Evolutionary conservation across 92 coral and sea anemone species (phyloP), one percentile per base, ranked within the genome.

Genomic region (Anthopleura xanthogrammica): DNA sequence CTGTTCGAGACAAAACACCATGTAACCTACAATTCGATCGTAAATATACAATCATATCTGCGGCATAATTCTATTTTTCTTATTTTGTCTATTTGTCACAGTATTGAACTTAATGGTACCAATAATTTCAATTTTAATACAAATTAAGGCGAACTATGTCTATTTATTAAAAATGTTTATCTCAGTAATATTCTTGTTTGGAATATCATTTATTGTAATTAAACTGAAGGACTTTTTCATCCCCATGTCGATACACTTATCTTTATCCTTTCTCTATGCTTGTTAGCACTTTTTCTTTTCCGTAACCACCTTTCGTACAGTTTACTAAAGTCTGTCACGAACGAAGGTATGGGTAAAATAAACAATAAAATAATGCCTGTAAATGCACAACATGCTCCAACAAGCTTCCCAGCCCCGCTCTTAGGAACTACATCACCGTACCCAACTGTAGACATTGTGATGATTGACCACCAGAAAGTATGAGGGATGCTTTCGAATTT

Each of bases 361-460:
- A 89, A 90, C 43, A 95, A 80, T 52, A 95, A 62, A 24, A 95
- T 82, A 12, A 95, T 83, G 13, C 98, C 98, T 6, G 83, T 72
- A 24, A 95, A 52, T 86, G 93, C 93, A 64, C 98, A 95, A 50
- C 76, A 87, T 16, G 94, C 80, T 12, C 94, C 95, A 7, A 89
- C 74, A 5, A 94, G 77, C 81, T 95, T 95, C 12, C 98, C 98
- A 56, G 85, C 79, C 50, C 84, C 56, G 6, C 94, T 90, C 82
- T 29, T 87, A 17, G 98, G 98, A 12, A 88, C 93, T 9, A 94
- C 80, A 87, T 95, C 98, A 29, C 98, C 98, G 77, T 95, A 95
- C 3, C 98, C 98, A 2, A 95, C 98, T 10, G 98, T 95, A 46
- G 97, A 92, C 98, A 95, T 95, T 66, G 98, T 94, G 60, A 95